phyloP scores from a whole-genome alignment of 2,113 vertebrate species.

The Syngnathus scovelli region DNA sequence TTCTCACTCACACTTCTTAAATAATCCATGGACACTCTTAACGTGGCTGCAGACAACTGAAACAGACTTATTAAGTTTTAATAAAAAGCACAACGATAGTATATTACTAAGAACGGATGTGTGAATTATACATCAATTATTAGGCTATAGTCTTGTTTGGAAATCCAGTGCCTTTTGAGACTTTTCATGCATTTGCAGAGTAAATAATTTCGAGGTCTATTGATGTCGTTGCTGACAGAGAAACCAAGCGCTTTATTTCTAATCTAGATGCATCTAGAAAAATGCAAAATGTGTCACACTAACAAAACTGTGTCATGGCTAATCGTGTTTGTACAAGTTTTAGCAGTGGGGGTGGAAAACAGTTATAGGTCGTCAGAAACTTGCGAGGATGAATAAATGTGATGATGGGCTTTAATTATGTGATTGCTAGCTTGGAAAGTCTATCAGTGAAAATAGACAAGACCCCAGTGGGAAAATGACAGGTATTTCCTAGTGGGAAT shows the following conservation, averaged over 20 bases:
- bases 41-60: constrained; percentile 47
- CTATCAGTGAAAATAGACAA: constrained; percentile 67
- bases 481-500: constrained; percentile 42
- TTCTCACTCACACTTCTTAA: constrained; percentile 44
- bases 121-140: constrained; percentile 62
- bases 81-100: constrained; percentile 63
- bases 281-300: constrained; percentile 43
- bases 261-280: constrained; percentile 35
- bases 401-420: constrained; percentile 69
- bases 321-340: constrained; percentile 58
- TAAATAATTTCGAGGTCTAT: constrained; percentile 19
- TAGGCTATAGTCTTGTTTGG: constrained; percentile 37
- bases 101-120: constrained; percentile 54
- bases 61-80: constrained; percentile 67
- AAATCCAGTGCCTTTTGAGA: constrained; percentile 32
- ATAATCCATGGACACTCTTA: constrained; percentile 68
- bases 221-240: constrained; percentile 25
- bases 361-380: constrained; percentile 66
- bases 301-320: constrained; percentile 46
- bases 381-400: constrained; percentile 66
- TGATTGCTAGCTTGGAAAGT: constrained; percentile 66
- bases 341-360: constrained; percentile 58
- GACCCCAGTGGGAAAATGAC: constrained; percentile 49
- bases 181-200: constrained; percentile 9
- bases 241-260: constrained; percentile 23